Base-by-base conservation (phyloP, 2,888 invertebrate species). In the Camponotus fellah region DNA sequence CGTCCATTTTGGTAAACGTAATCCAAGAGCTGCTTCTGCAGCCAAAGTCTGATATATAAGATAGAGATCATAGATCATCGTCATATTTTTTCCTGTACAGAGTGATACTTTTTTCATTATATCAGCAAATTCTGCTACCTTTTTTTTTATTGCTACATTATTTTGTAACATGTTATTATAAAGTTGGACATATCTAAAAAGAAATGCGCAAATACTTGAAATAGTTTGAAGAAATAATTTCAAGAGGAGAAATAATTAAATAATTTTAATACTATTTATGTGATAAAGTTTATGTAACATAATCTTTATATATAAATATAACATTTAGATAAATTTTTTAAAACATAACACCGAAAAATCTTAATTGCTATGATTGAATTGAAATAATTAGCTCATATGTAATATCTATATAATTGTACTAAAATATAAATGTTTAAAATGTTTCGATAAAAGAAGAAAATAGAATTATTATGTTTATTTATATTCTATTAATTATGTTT, bases 1-100 rank as follows among this genome's bases (percentile, higher is more conserved):
- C 6, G 95, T 95, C 96, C 96, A 96, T 92, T 95, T 95, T 6
- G 96, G 96, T 92, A 95, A 95, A 2, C 95, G 93, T 85, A 96
- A 95, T 94, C 95, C 82, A 96, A 95, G 77, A 95, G 95, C 0
- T 60, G 95, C 95, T 95, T 96, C 88, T 3, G 94, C 91, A 81
- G 85, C 86, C 3, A 95, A 85, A 4, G 93, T 86, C 46, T 82
- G 79, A 62, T 89, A 89, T 2, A 92, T 17, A 74, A 0, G 0
- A 37, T 0, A 86, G 37, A 91, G 10, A 10, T 85, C 87, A 1
- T 0, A 0, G 2, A 64, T 21, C 10, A 0, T 53, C 0, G 21
- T 84, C 0, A 89, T 77, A 3, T 80, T 75, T 17, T 46, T 56
- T 21, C 89, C 88, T 4, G 87, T 88, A 34, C 37, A 3, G 0